Conservation (phyloP, 2,888 invertebrate species). For the Byasa hedistus region DNA sequence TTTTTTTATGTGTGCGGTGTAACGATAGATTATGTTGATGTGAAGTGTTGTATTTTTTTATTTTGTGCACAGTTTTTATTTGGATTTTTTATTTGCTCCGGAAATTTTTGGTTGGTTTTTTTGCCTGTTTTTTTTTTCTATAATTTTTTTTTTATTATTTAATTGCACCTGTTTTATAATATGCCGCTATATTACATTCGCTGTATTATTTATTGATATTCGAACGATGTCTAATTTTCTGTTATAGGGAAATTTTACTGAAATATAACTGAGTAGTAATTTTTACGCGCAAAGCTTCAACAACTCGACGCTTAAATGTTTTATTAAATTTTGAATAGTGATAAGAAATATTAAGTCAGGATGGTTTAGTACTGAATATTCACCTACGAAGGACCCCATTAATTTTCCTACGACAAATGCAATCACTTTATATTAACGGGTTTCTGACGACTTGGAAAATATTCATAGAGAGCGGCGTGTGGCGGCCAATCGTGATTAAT, state of each 20-base stretch:
- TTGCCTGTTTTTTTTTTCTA: constrained; percentile 32
- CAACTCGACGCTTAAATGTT: neutral
- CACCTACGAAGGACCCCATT: constrained; percentile 40
- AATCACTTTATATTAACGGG: constrained; percentile 47
- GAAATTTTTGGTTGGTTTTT: constrained; percentile 74
- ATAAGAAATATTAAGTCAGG: constrained; percentile 4
- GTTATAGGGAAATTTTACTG: constrained; percentile 13
- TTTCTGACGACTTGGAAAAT: constrained; percentile 48
- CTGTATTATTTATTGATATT: neutral
- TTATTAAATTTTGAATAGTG: constrained; percentile 12
- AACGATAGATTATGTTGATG: constrained; percentile 65
- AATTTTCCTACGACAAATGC: constrained; percentile 47
- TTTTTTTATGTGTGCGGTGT: constrained; percentile 68
- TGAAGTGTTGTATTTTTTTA: constrained; percentile 70
- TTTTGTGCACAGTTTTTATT: constrained; percentile 73
- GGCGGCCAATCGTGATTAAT: constrained; percentile 51
- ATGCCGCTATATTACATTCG: no score
- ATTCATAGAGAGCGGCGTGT: constrained; percentile 45
- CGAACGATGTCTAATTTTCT: neutral
- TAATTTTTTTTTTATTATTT: constrained; percentile 29
- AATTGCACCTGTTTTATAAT: neutral
- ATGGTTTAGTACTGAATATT: constrained; percentile 33
- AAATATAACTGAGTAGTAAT: neutral
- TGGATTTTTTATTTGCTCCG: constrained; percentile 74
- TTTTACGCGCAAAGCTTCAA: neutral